Evolutionary conservation across 2,797 vertebrate genomes (phyloP), one percentile per base, ranked within the genome.

Genomic region (Leontopithecus rosalia): DNA sequence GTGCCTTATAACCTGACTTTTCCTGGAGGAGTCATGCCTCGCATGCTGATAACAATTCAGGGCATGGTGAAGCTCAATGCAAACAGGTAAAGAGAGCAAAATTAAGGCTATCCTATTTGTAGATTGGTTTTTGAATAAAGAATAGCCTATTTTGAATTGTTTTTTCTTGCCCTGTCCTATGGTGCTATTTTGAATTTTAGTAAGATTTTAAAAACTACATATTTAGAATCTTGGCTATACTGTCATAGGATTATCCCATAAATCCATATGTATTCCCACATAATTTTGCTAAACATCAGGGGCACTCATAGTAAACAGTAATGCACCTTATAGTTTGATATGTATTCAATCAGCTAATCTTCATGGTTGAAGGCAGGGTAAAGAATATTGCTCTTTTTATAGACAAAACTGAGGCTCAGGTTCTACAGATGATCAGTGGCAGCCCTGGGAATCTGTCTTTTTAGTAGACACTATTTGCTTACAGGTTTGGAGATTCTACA

Each of bases 1-100:
- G 97, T 99, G 82, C 99, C 99, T 0, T 99, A 99, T 8, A 98
- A 99, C 13, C 97, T 99, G 57, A 98, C 98, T 6, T 98, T 99
- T 77, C 98, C 99, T n/a, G 96, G 98, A 20, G 99, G 99, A 94
- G 96, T 99, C 2, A 43, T 98, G 98, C 99, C 99, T 11, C 98
- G 97, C 67, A 98, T 99, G 98, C 86, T 99, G 96, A 98, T 99
- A 96, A 99, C 99, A 19, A 98, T 99, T 97, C 87, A 98, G 0
- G 99, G 99, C 43, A 97, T 96, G 0, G 39, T 98, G 82, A 98
- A 98, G 26, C 93, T 93, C 67, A 96, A 94, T 0, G 97, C 98
- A 0, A 52, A 76, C 93, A 98, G 98, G 99, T 99, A 98, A 67
- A 87, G 0, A 90, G 1, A 26, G 41, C 39, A 36, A 15, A 0